Conservation (phyloP, 2,113 vertebrate genomes). For the Jacana jacana region DNA sequence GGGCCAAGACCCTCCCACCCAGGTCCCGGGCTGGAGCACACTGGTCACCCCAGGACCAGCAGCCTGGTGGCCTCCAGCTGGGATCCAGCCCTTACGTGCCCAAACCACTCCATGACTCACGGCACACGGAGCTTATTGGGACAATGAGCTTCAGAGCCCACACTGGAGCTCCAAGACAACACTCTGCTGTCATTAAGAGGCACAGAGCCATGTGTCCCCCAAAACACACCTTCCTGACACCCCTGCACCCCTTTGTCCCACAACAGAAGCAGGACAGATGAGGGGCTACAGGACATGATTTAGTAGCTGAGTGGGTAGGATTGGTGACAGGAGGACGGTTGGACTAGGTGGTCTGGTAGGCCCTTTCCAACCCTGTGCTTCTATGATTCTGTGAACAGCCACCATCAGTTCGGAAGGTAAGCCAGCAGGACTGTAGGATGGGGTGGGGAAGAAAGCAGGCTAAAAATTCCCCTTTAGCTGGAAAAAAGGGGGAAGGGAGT, state of each 20-base stretch:
- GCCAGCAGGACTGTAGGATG: rapidly evolving
- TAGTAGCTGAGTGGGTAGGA: too few relatives aligned
- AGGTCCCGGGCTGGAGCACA: rapidly evolving
- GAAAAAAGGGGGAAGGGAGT: too few relatives aligned
- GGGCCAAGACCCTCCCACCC: rapidly evolving
- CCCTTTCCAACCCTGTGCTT: too few relatives aligned
- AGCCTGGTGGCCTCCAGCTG: background rate
- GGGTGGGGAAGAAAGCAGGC: too few relatives aligned
- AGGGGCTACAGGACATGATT: too few relatives aligned
- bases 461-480: background rate
- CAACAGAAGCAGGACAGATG: too few relatives aligned
- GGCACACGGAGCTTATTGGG: rapidly evolving
- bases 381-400: too few relatives aligned
- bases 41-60: background rate
- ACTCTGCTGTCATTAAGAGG: rapidly evolving
- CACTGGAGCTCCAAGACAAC: background rate
- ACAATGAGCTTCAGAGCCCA: background rate
- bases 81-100: background rate
- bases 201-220: background rate
- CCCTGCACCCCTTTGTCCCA: background rate
- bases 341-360: too few relatives aligned
- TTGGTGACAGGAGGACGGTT: too few relatives aligned
- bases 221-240: rapidly evolving
- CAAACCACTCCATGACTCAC: background rate
- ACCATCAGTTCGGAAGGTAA: background rate